Conservation (phyloP, 2,888 invertebrate genomes). For the Bugula neritina region DNA sequence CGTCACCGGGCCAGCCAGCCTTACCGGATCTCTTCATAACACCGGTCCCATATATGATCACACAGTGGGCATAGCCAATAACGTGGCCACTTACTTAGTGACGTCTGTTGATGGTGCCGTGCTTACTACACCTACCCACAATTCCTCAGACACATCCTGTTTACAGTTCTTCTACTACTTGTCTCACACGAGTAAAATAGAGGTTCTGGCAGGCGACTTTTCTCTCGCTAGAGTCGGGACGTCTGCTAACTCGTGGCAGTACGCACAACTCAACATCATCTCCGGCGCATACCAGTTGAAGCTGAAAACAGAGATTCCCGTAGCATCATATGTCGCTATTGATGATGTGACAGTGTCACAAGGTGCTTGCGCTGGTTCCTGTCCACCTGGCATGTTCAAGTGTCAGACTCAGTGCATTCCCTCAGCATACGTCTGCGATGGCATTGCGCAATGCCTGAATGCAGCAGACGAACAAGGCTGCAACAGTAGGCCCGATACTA, state of each 20-base stretch:
- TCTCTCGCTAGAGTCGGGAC: not conserved
- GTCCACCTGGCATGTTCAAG: slow-evolving; percentile 19
- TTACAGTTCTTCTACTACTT: slow-evolving; percentile 37
- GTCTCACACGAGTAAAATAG: slow-evolving; percentile 23
- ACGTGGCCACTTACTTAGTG: not conserved
- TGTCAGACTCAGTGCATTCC: not conserved
- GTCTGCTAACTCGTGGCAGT: not conserved
- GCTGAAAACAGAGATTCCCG: not conserved
- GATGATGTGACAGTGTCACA: slow-evolving; percentile 11
- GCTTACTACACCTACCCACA: not conserved
- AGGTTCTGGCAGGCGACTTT: not conserved
- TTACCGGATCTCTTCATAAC: not conserved
- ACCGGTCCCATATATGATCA: slow-evolving; percentile 24
- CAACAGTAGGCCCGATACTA: not conserved
- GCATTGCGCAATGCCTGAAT: not conserved
- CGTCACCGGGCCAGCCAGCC: slow-evolving; percentile 3
- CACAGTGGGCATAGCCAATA: slow-evolving; percentile 6
- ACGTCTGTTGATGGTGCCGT: not conserved
- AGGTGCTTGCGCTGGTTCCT: not conserved
- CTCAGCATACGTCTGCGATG: not conserved
- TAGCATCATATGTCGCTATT: not conserved
- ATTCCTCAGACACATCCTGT: slow-evolving; percentile 31
- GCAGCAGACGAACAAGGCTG: not conserved
- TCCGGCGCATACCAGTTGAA: not conserved
- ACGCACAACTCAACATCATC: not conserved